These are phyloP conservation scores for Toxotes jaculatrix DNA, from an alignment of 2,113 vertebrate species.

Conservation along the genomic window DNA sequence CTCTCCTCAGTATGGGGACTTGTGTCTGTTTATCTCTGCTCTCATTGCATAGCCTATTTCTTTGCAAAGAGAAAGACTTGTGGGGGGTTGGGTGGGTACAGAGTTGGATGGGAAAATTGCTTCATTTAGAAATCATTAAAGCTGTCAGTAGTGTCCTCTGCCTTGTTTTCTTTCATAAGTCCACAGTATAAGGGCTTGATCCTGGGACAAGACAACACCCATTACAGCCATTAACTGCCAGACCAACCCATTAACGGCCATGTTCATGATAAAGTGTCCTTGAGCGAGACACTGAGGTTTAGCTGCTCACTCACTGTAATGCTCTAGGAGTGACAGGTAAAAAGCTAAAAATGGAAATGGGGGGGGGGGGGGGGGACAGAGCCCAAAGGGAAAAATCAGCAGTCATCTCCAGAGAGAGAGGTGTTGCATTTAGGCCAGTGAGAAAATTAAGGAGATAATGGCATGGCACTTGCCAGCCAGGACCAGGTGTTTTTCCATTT, in stretches of 20 bases:
- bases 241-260: slow-evolving; percentile 49
- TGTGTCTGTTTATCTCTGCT: slow-evolving; percentile 45
- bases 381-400: not conserved
- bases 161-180: slow-evolving; percentile 45
- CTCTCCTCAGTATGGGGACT: slow-evolving; percentile 23
- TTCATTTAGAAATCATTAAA: slow-evolving; percentile 52
- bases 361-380: no score
- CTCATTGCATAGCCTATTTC: slow-evolving; percentile 47
- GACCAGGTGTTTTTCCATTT: slow-evolving; percentile 4
- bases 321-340: slow-evolving; percentile 23
- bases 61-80: slow-evolving; percentile 32
- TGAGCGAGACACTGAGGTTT: slow-evolving; percentile 16
- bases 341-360: slow-evolving; percentile 46
- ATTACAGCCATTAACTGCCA: slow-evolving; percentile 50
- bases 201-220: slow-evolving; percentile 34
- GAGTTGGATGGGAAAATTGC: slow-evolving; percentile 13
- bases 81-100: slow-evolving; percentile 56
- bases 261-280: slow-evolving; percentile 39
- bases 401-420: slow-evolving; percentile 6
- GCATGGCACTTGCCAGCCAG: not conserved
- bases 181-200: slow-evolving; percentile 1
- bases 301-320: slow-evolving; percentile 32
- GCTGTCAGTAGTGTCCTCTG: slow-evolving; percentile 23
- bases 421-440: not conserved
- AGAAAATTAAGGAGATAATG: slow-evolving; percentile 12